Percentiles rank a stretch among this genome's conserved stretches.
Evolutionary conservation across 2,888 invertebrate species (phyloP).

Genomic region (Tetheella fluctuosa): DNA sequence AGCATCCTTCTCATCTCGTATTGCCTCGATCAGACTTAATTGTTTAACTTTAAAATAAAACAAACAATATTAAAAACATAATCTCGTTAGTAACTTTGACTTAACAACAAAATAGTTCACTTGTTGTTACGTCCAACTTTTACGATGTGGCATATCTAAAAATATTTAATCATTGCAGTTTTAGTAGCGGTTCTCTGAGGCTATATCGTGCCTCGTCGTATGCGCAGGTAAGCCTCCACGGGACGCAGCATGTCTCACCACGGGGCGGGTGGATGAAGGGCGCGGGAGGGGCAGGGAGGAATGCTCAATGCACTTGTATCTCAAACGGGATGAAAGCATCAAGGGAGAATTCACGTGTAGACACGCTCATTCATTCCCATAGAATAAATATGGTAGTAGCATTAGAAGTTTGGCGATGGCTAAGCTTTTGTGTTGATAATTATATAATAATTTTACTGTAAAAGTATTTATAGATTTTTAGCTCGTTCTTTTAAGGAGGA

Average conservation of each 20-base stretch:
- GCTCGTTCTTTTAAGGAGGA: too few relatives aligned
- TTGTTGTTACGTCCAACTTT: too few relatives aligned
- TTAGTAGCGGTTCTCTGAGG: conserved; percentile 69
- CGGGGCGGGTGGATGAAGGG: conserved; percentile 30
- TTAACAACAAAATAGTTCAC: too few relatives aligned
- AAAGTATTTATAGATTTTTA: too few relatives aligned
- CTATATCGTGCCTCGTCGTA: conserved; percentile 55
- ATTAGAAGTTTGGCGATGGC: not conserved
- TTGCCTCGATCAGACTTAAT: too few relatives aligned
- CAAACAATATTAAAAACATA: too few relatives aligned
- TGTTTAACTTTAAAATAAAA: too few relatives aligned
- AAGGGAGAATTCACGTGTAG: conserved; percentile 26
- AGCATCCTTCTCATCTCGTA: too few relatives aligned
- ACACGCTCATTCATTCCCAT: conserved; percentile 23
- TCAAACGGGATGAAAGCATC: conserved; percentile 33
- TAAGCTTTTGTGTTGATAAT: not conserved
- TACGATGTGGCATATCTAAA: conserved; percentile 26
- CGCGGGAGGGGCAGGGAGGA: conserved; percentile 28
- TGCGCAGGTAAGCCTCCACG: conserved; percentile 74
- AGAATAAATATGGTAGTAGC: not conserved
- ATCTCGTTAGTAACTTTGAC: too few relatives aligned
- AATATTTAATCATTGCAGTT: conserved; percentile 45
- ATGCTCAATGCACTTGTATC: conserved; percentile 66
- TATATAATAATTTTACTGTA: not conserved
- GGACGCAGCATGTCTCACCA: conserved; percentile 25